These are phyloP conservation scores for Cryptotermes secundus DNA, from an alignment of 1,140 invertebrate species.

Conservation along the genomic window DNA sequence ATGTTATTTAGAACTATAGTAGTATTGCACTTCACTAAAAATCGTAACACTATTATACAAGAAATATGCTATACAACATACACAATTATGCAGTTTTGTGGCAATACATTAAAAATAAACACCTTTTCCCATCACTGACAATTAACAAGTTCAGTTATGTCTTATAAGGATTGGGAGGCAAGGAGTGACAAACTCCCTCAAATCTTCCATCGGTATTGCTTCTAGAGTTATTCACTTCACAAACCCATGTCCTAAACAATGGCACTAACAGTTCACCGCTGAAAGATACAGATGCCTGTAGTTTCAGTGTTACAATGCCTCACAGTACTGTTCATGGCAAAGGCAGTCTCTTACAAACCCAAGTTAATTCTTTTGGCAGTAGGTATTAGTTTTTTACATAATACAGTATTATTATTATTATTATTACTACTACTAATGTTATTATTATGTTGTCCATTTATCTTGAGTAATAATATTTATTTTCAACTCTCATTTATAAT, in stretches of 20 bases:
- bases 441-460: background rate
- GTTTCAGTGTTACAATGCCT: background rate
- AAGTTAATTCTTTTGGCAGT: background rate
- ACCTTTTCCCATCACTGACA: background rate
- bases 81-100: constrained; percentile 5
- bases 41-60: constrained; percentile 22
- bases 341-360: background rate
- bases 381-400: background rate
- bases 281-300: background rate
- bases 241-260: constrained; percentile 13
- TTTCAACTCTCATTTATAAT: background rate
- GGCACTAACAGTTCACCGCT: constrained; percentile 20
- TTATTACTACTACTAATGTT: too few species aligned
- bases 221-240: constrained; percentile 28
- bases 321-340: background rate
- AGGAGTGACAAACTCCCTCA: background rate
- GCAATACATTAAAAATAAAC: constrained; percentile 18
- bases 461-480: background rate
- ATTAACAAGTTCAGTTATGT: background rate
- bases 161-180: background rate
- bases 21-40: constrained; percentile 4
- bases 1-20: background rate
- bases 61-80: constrained; percentile 9
- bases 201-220: constrained; percentile 19
- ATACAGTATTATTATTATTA: background rate